Conservation (phyloP, 2,888 invertebrate genomes). For the Kryphioiulus occultus region DNA sequence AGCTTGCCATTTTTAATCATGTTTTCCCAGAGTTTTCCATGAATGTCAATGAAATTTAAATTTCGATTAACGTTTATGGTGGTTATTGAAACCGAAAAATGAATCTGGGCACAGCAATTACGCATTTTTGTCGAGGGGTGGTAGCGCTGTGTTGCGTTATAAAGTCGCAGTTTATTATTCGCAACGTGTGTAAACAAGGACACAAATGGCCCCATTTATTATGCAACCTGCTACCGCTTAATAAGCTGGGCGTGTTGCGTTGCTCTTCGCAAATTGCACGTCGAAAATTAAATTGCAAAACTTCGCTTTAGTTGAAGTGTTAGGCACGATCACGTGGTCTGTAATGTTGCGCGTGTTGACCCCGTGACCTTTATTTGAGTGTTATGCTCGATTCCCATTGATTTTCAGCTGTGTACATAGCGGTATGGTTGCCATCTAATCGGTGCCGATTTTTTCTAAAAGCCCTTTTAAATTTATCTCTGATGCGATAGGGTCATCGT, state of each 20-base stretch:
- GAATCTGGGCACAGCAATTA: neutral
- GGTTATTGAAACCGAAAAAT: neutral
- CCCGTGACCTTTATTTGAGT: neutral
- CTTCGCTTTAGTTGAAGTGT: neutral
- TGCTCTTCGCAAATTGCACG: neutral
- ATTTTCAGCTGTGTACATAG: neutral
- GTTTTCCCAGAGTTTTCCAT: neutral
- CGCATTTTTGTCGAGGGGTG: neutral
- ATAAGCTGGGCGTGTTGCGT: neutral
- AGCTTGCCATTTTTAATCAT: neutral
- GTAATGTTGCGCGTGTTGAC: neutral
- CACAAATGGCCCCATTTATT: neutral
- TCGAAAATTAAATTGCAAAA: conserved; percentile 26
- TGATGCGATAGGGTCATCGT: neutral
- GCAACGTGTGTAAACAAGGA: neutral
- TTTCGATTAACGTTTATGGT: neutral
- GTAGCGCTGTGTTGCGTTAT: neutral
- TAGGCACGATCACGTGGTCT: neutral
- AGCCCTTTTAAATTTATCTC: neutral
- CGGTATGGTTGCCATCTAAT: neutral
- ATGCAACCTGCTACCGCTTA: conserved; percentile 17
- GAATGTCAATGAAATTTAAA: neutral
- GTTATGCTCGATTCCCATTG: neutral
- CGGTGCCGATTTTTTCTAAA: neutral
- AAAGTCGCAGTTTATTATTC: conserved; percentile 14